Evolutionary conservation across 1,140 invertebrate genomes (phyloP), one percentile per base, ranked within the genome.

Genomic region (Trichonephila clavata): DNA sequence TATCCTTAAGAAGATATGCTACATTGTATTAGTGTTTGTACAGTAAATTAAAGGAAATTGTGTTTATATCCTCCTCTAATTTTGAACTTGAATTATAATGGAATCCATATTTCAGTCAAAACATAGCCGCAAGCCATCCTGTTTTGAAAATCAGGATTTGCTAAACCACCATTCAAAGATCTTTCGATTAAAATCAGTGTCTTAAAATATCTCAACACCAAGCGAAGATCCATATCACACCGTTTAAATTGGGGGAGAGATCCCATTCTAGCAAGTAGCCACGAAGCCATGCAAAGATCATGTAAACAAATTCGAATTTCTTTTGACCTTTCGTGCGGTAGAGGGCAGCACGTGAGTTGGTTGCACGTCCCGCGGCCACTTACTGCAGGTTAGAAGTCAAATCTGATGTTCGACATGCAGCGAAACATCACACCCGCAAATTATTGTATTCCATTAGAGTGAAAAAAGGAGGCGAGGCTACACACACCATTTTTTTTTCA

Each of bases 311-410:
- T 65, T 86, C 63, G 65, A 21, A 21, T 81, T 92, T 84, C 27
- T 39, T 32, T 60, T 92, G 91, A 92, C 91, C 91, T 92, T 92
- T 92, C 83, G 43, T 86, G 91, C 91, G 63, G 61, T 24, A 92
- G 91, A 86, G 91, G 91, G 91, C 91, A 92, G 81, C 91, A 92
- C 91, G 91, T 92, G 91, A 92, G 83, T 65, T 71, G 50, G 59
- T 71, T 39, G 39, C 83, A 86, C 83, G 91, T 92, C 60, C 91
- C 39, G 63, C 50, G 84, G 81, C 91, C 91, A 92, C 83, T 92
- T 92, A 92, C 65, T 43, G 7, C 32, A 86, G 91, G 91, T 92
- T 86, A 92, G 81, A 92, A 83, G 91, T 92, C 91, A 92, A 92
- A 86, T 50, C 65, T 86, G 68, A 92, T 59, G 90, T 61, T 84